phyloP scores from a whole-genome alignment of 2,888 invertebrate species.

The Dicranocentrus wangi region DNA sequence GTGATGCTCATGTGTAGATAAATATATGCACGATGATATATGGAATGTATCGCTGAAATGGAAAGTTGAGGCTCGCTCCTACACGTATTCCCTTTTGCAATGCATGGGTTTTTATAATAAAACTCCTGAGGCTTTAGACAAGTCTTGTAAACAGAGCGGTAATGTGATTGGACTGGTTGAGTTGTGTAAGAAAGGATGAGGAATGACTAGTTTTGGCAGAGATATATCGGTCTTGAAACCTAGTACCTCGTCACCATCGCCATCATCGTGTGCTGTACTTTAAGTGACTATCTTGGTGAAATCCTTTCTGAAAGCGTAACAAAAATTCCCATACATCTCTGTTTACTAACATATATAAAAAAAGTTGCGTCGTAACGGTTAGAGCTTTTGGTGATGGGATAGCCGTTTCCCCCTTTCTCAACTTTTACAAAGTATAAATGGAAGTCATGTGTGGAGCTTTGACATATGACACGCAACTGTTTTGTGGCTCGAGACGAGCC shows the following conservation, averaged over 20 bases:
- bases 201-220: slow-evolving; percentile 59
- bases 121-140: slow-evolving; percentile 53
- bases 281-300: slow-evolving; percentile 32
- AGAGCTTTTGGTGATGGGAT: slow-evolving; percentile 48
- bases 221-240: slow-evolving; percentile 54
- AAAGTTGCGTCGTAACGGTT: slow-evolving; percentile 10
- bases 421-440: slow-evolving; percentile 44
- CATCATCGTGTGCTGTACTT: slow-evolving; percentile 18
- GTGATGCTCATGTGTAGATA: slow-evolving; percentile 3
- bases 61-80: slow-evolving; percentile 35
- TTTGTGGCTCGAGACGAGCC: slow-evolving; percentile 37
- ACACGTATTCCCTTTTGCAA: slow-evolving; percentile 10
- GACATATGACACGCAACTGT: slow-evolving; percentile 60
- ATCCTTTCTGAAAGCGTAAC: slow-evolving; percentile 27
- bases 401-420: slow-evolving; percentile 45
- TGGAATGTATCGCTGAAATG: slow-evolving; percentile 27
- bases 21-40: slow-evolving; percentile 6
- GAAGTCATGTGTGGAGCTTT: slow-evolving; percentile 49
- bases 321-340: slow-evolving; percentile 39
- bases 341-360: slow-evolving; percentile 50
- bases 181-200: slow-evolving; percentile 51
- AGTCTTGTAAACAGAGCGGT: slow-evolving; percentile 48
- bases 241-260: slow-evolving; percentile 35
- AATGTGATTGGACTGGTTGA: slow-evolving; percentile 60
- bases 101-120: slow-evolving; percentile 36